Percentiles rank a stretch among this genome's conserved stretches.
These are phyloP conservation scores for Elymnias hypermnestra DNA, from an alignment of 1,140 invertebrate genomes.

Conservation along the genomic window DNA sequence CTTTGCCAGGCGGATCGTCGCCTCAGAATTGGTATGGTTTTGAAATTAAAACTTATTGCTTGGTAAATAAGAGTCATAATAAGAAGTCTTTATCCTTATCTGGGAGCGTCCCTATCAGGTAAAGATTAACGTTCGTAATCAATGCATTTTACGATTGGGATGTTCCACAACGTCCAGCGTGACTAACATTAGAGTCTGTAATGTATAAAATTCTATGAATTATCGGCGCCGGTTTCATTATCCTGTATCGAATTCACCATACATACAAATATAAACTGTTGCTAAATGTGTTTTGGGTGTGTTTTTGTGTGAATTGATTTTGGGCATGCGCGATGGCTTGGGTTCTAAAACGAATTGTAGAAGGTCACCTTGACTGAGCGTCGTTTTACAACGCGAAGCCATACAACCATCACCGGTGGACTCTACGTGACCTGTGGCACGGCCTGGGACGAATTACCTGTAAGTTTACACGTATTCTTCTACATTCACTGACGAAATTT, in stretches of 20 bases:
- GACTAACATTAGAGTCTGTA: neutral
- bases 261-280: neutral
- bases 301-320: conserved; percentile 25
- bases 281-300: conserved; percentile 1
- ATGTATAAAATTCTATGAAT: neutral
- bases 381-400: conserved; percentile 20
- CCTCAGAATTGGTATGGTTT: no score
- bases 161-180: no score
- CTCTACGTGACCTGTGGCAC: conserved; percentile 42
- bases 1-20: no score
- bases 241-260: conserved; percentile 2
- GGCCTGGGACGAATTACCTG: conserved; percentile 14
- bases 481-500: neutral
- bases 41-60: no score
- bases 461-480: conserved; percentile 16
- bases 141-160: no score
- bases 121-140: no score
- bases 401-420: conserved; percentile 19
- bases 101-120: no score
- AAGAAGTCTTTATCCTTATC: no score
- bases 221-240: conserved; percentile 1
- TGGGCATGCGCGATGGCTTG: conserved; percentile 54
- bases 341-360: conserved; percentile 48
- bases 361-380: conserved; percentile 58
- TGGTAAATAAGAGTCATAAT: no score